Percentiles rank a stretch among this genome's conserved stretches.
These are phyloP conservation scores for Synergus japonicus DNA, from an alignment of 2,888 invertebrate species.

Conservation along the genomic window DNA sequence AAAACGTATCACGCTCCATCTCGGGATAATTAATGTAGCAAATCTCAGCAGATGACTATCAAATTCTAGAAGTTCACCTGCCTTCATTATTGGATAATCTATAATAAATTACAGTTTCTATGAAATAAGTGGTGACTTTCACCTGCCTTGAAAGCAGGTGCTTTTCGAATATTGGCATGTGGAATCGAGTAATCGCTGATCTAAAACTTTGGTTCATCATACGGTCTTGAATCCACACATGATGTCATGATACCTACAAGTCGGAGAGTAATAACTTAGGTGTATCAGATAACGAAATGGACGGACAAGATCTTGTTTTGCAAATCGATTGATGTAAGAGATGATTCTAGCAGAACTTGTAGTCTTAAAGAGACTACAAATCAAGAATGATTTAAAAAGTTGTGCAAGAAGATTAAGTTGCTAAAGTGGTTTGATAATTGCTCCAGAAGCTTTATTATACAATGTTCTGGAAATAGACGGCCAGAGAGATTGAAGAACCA, in stretches of 20 bases:
- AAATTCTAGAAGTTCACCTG: constrained; percentile 1
- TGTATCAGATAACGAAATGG: constrained; percentile 39
- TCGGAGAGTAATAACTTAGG: constrained; percentile 30
- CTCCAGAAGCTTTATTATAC: too few species aligned
- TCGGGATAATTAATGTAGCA: constrained; percentile 15
- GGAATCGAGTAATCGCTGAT: neutral
- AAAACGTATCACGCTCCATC: neutral
- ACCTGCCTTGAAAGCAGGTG: constrained; percentile 30
- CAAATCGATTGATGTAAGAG: constrained; percentile 16
- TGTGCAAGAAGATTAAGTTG: neutral
- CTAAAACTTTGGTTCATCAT: constrained; percentile 28
- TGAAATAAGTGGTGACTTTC: constrained; percentile 22
- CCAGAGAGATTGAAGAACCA: too few species aligned
- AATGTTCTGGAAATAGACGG: too few species aligned
- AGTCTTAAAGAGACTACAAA: neutral
- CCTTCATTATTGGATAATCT: constrained; percentile 19
- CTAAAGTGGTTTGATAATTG: too few species aligned
- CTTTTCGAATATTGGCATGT: constrained; percentile 11
- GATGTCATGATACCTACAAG: neutral
- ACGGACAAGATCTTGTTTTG: constrained; percentile 21
- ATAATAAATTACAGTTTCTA: constrained; percentile 13
- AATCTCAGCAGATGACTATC: constrained; percentile 25
- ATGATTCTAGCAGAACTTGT: constrained; percentile 10
- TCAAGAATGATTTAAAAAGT: neutral
- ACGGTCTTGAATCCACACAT: constrained; percentile 19